These are phyloP conservation scores for Tiliacea citrago DNA, from an alignment of 2,888 invertebrate genomes.

Conservation along the genomic window DNA sequence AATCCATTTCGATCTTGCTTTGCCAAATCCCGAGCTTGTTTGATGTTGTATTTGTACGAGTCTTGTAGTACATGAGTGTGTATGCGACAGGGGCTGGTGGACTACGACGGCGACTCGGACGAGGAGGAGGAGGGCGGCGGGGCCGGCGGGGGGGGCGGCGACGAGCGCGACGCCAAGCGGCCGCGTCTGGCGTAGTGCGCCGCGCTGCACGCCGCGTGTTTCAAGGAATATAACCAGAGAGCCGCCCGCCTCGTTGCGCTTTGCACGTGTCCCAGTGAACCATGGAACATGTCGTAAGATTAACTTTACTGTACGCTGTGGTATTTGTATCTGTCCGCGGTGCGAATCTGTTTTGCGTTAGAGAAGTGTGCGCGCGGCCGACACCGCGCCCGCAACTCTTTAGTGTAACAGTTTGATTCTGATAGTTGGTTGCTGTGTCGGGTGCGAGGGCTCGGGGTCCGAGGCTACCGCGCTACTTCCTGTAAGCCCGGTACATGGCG, in stretches of 20 bases:
- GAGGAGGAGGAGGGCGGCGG: constrained; percentile 95
- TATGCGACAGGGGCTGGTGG: constrained; percentile 95
- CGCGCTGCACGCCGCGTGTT: constrained; percentile 55
- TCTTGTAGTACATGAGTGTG: constrained; percentile 28
- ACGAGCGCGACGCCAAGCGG: constrained; percentile 92
- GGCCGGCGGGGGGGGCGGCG: constrained; percentile 68
- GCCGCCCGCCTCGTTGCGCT: constrained; percentile 76
- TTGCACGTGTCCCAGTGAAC: constrained; percentile 76
- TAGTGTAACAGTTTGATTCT: constrained; percentile 38
- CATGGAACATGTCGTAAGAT: constrained; percentile 66
- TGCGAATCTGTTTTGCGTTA: constrained; percentile 30
- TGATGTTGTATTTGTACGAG: constrained; percentile 15
- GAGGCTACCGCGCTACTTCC: constrained; percentile 13
- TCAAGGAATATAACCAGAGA: constrained; percentile 84
- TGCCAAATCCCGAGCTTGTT: constrained; percentile 37
- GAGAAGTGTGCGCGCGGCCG: constrained; percentile 5
- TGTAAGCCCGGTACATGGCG: constrained; percentile 33
- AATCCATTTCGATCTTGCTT: constrained; percentile 44
- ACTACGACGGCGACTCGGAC: constrained; percentile 99
- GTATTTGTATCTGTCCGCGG: constrained; percentile 58
- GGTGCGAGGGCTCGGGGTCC: constrained; percentile 34
- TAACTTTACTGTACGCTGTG: constrained; percentile 62
- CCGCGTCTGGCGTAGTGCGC: constrained; percentile 91
- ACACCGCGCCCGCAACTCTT: constrained; percentile 4
- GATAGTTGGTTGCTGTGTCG: constrained; percentile 27